Evolutionary conservation across 2,888 invertebrate genomes (phyloP).

Genomic region (Anodontia alba): DNA sequence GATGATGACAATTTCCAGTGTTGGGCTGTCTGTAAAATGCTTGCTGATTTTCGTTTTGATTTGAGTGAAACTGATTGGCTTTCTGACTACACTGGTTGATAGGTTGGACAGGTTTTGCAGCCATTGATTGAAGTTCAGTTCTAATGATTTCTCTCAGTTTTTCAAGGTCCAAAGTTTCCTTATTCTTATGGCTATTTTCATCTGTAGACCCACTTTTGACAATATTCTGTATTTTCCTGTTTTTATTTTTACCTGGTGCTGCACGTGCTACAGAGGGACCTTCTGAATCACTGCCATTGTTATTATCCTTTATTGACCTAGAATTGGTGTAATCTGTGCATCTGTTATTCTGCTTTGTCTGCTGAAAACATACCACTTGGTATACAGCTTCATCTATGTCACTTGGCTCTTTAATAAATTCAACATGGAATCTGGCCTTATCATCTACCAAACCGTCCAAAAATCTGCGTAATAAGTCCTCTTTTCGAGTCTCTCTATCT

Average conservation of each 20-base stretch:
- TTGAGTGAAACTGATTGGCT: not conserved
- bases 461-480: conserved; percentile 39
- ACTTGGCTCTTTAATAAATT: conserved; percentile 39
- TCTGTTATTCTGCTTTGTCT: too few species aligned
- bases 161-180: not conserved
- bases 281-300: not conserved
- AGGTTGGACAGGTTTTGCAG: too few species aligned
- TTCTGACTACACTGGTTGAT: not conserved
- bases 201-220: too few species aligned
- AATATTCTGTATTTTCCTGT: too few species aligned
- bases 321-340: too few species aligned
- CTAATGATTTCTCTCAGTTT: conserved; percentile 23
- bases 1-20: too few species aligned
- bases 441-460: conserved; percentile 45
- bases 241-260: conserved; percentile 24
- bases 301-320: not conserved
- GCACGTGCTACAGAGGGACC: not conserved
- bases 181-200: too few species aligned
- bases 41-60: not conserved
- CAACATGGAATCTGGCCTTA: too few species aligned
- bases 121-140: not conserved
- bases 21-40: not conserved
- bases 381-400: conserved; percentile 43
- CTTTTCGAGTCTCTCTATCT: conserved; percentile 34
- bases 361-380: conserved; percentile 25